phyloP scores from a whole-genome alignment of 1,140 invertebrate genomes.

The Atta colombica region DNA sequence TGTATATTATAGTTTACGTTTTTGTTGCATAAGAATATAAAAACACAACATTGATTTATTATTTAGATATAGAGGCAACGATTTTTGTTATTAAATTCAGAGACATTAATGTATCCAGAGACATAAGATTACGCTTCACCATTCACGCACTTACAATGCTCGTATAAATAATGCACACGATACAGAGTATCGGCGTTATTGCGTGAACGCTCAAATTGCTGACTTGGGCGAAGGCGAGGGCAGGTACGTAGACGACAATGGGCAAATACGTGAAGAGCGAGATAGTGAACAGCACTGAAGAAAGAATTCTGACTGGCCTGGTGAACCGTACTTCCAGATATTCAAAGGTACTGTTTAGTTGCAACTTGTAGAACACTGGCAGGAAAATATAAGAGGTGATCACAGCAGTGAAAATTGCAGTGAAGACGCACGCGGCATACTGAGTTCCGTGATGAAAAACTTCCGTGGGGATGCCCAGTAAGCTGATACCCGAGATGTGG shows the following conservation, averaged over 20 bases:
- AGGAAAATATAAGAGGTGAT: constrained; percentile 89
- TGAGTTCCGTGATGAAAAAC: constrained; percentile 91
- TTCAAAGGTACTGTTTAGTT: constrained; percentile 92
- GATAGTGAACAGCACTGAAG: constrained; percentile 89
- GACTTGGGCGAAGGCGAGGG: constrained; percentile 88
- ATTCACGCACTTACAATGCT: constrained; percentile 87
- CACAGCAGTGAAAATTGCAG: constrained; percentile 88
- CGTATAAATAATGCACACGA: constrained; percentile 93
- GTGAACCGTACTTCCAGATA: constrained; percentile 91
- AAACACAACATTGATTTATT: not conserved
- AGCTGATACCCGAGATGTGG: constrained; percentile 91
- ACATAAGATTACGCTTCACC: not conserved
- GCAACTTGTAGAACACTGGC: constrained; percentile 92
- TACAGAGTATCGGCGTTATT: constrained; percentile 89
- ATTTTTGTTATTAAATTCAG: not conserved
- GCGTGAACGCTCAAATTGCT: constrained; percentile 89
- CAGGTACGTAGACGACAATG: constrained; percentile 88
- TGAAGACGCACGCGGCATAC: constrained; percentile 88
- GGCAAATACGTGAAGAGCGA: constrained; percentile 87
- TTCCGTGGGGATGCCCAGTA: constrained; percentile 93
- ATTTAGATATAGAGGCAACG: not conserved
- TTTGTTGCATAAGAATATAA: not conserved
- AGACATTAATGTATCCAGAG: not conserved
- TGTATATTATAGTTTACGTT: not conserved
- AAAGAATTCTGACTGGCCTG: constrained; percentile 87